These are phyloP conservation scores for Petromus typicus DNA, from an alignment of 2,113 vertebrate genomes.

Conservation along the genomic window DNA sequence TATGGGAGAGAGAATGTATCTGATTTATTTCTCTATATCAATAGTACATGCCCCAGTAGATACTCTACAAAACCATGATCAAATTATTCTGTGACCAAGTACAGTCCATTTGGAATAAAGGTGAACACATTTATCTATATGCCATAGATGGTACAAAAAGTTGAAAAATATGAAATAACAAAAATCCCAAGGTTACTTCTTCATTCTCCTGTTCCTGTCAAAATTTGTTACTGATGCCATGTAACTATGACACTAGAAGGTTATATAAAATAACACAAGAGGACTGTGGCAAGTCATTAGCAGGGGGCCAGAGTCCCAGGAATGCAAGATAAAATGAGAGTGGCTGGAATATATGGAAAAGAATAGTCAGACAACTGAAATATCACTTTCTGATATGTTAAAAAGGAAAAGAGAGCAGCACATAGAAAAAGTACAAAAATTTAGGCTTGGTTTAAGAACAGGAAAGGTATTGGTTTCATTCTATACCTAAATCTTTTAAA, in stretches of 20 bases:
- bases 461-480: not conserved
- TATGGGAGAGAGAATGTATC: not conserved
- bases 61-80: not conserved
- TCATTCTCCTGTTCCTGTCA: not conserved
- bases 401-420: not conserved
- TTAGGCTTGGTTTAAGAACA: not conserved
- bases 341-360: not conserved
- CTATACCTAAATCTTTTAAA: not conserved
- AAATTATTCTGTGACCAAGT: not conserved
- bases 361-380: not conserved
- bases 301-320: not conserved
- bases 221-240: not conserved
- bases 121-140: not conserved
- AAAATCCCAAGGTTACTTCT: not conserved
- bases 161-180: not conserved
- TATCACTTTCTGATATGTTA: not conserved
- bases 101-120: not conserved
- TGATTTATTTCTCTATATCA: not conserved
- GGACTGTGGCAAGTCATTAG: not conserved
- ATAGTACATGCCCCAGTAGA: not conserved
- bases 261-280: not conserved
- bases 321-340: not conserved
- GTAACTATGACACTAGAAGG: not conserved
- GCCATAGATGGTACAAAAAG: not conserved
- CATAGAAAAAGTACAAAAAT: not conserved